phyloP scores from a whole-genome alignment of 2,888 invertebrate species.

The Bombylius discolor region DNA sequence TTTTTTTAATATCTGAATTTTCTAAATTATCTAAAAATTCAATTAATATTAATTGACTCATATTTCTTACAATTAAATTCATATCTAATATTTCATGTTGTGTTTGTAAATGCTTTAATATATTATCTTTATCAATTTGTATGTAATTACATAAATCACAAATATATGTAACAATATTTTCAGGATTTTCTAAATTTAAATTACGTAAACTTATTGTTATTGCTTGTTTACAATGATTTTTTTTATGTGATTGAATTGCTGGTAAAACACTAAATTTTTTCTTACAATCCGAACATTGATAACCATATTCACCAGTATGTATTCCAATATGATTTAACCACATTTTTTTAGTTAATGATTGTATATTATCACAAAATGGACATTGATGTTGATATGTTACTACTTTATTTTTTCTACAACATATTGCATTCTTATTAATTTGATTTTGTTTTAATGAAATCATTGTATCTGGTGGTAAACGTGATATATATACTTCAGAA shows the following conservation, averaged over 20 bases:
- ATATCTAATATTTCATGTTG: slow-evolving; percentile 21
- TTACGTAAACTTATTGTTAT: not conserved
- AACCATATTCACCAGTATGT: slow-evolving; percentile 69
- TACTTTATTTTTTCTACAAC: not conserved
- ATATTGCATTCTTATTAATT: not conserved
- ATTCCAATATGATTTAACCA: slow-evolving; percentile 54
- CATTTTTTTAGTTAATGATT: slow-evolving; percentile 12
- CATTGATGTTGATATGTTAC: slow-evolving; percentile 19
- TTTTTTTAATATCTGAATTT: not conserved
- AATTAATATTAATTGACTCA: not conserved
- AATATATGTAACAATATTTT: slow-evolving; percentile 41
- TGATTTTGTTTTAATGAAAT: not conserved
- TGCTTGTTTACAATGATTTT: slow-evolving; percentile 1
- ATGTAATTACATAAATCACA: slow-evolving; percentile 62
- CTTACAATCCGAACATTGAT: slow-evolving; percentile 48
- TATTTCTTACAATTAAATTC: not conserved
- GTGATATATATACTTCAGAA: slow-evolving; percentile 24
- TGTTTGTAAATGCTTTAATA: slow-evolving; percentile 45
- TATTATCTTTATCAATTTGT: slow-evolving; percentile 47
- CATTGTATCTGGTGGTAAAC: slow-evolving; percentile 22
- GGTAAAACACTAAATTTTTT: slow-evolving; percentile 5
- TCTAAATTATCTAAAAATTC: not conserved
- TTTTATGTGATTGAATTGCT: slow-evolving; percentile 15
- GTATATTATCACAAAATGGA: slow-evolving; percentile 25
- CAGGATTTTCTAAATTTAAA: not conserved